Evolutionary conservation across 2,888 invertebrate species (phyloP), one percentile per base, ranked within the genome.

Genomic region (Epistrophella euchroma): DNA sequence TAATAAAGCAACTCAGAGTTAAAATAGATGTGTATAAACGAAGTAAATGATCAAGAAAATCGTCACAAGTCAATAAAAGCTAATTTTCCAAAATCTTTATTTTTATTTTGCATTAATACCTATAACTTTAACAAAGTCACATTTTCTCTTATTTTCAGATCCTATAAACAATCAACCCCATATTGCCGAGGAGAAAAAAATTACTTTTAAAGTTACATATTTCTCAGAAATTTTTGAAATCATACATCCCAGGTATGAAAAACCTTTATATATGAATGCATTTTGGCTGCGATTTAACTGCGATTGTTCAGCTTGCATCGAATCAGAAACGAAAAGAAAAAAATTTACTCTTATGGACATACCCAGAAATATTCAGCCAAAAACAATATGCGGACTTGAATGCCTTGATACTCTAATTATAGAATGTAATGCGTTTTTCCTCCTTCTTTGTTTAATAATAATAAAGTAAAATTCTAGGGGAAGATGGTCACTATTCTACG

Each of bases 321-420:
- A 94, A 88, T 89, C 91, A 0, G 89, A 91, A 32, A 94, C 94
- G 0, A 92, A 92, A 81, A 95, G 95, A 91, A 93, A 94, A 89
- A 93, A 93, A 74, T 89, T 91, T 17, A 94, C 94, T 89, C 91
- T 94, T 66, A 88, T 94, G 66, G 43, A 43, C 15, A 43, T 43
- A 43, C 43, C 43, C 6, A 43, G 92, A 93, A n/a, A 92, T 55
- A 91, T 93, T 0, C 90, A 89, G 58, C 92, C 94, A 1, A 79
- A 86, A 17, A 87, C 43, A 89, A 2, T 55, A 28, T 19, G 35
- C 4, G 5, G 17, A 19, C 17, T 35, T 56, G 19, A 1, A 15
- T 2, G 15, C 13, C 2, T 22, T 50, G 22, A 50, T 25, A 43
- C 43, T 43, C 15, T 43, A 2, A 6, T 43, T 43, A n/a, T 43